Evolutionary conservation across 2,888 invertebrate species (phyloP).

Genomic region (Sepiola atlantica): DNA sequence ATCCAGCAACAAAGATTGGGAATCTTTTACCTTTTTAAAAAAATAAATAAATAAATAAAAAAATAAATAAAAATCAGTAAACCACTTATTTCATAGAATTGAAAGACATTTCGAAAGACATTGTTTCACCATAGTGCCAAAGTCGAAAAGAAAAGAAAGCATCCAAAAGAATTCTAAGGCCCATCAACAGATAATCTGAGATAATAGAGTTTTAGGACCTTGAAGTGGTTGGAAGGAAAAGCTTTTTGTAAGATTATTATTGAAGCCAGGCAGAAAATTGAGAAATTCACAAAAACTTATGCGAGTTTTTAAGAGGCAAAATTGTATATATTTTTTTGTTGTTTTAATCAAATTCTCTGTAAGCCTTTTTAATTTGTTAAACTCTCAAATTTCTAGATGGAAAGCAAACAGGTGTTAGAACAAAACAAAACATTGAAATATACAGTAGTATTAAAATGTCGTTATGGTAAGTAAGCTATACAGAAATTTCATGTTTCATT

Average conservation of each 20-base stretch:
- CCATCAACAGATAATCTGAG: background rate
- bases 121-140: background rate
- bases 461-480: too few relatives aligned
- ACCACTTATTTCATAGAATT: background rate
- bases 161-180: background rate
- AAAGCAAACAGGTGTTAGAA: background rate
- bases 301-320: background rate
- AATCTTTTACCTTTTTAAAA: background rate
- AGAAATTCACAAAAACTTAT: background rate
- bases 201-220: slow-evolving; percentile 18
- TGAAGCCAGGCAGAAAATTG: background rate
- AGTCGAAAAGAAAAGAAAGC: too few relatives aligned
- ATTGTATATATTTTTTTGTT: background rate
- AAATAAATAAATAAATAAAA: background rate
- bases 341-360: background rate
- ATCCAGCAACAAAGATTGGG: background rate
- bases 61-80: too few relatives aligned
- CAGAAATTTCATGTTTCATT: too few relatives aligned
- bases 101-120: background rate
- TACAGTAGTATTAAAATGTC: too few relatives aligned
- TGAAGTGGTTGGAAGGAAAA: background rate
- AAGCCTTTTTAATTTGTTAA: background rate
- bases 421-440: too few relatives aligned
- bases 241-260: background rate
- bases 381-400: background rate